Evolutionary conservation across 2,888 invertebrate genomes (phyloP).

Genomic region (Exocentrus adspersus): DNA sequence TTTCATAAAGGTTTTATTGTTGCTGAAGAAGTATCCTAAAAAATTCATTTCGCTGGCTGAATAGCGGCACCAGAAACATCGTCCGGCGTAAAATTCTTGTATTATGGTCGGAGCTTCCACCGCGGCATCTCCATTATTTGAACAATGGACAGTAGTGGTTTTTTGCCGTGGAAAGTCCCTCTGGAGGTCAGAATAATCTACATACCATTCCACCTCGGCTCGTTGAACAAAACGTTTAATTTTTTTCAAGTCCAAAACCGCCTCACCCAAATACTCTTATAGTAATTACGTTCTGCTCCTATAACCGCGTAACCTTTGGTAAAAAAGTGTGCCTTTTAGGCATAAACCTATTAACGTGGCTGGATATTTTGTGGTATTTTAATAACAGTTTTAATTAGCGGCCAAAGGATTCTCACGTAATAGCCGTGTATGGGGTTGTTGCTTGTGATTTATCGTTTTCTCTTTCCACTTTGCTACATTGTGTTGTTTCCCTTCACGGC

Average conservation of each 20-base stretch:
- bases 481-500: slow-evolving; percentile 28
- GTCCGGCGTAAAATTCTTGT: too few species aligned
- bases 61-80: too few species aligned
- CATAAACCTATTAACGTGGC: slow-evolving; percentile 45
- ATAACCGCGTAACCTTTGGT: slow-evolving; percentile 27
- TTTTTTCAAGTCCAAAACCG: slow-evolving; percentile 20
- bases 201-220: slow-evolving; percentile 28
- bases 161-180: not conserved
- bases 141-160: not conserved
- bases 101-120: not conserved
- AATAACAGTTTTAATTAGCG: slow-evolving; percentile 55
- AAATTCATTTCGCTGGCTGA: too few species aligned
- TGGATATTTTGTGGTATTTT: slow-evolving; percentile 53
- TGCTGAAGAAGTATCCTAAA: too few species aligned
- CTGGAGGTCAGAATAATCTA: slow-evolving; percentile 19
- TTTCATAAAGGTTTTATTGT: too few species aligned
- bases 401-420: slow-evolving; percentile 49
- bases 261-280: slow-evolving; percentile 26
- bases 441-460: slow-evolving; percentile 49
- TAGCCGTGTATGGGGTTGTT: slow-evolving; percentile 48
- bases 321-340: slow-evolving; percentile 36
- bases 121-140: not conserved
- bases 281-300: slow-evolving; percentile 28
- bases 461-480: slow-evolving; percentile 45
- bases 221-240: slow-evolving; percentile 24